phyloP scores from a whole-genome alignment of 2,113 vertebrate genomes.

The Prionailurus bengalensis region DNA sequence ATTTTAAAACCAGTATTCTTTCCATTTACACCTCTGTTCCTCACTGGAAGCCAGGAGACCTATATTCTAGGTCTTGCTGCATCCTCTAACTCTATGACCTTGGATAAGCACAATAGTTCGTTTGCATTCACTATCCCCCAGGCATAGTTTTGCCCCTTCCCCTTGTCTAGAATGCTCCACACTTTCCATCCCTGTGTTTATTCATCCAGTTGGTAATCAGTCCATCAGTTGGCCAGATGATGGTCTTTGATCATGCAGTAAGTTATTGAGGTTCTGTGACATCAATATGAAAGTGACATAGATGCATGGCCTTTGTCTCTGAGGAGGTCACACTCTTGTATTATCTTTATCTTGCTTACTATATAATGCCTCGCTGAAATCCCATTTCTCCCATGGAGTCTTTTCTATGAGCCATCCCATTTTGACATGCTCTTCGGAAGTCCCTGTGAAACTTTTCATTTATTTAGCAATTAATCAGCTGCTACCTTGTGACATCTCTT shows the following conservation, averaged over 20 bases:
- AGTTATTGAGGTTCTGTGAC: not conserved
- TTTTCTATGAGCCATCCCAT: not conserved
- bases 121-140: not conserved
- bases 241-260: not conserved
- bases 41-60: not conserved
- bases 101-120: not conserved
- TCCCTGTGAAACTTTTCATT: slow-evolving; percentile 61
- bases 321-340: not conserved
- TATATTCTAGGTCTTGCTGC: not conserved
- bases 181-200: not conserved
- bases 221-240: not conserved
- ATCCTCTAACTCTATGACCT: not conserved
- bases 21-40: not conserved
- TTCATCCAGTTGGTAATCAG: not conserved
- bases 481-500: slow-evolving; percentile 59
- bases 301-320: not conserved
- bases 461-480: slow-evolving; percentile 50
- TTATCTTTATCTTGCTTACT: not conserved
- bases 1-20: not conserved
- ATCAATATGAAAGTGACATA: not conserved
- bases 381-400: not conserved
- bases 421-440: not conserved
- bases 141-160: not conserved
- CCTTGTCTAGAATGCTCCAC: not conserved
- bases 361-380: not conserved